Percentiles rank a stretch among this genome's conserved stretches.
These are phyloP conservation scores for Pavo muticus DNA, from an alignment of 2,113 vertebrate genomes.

Conservation along the genomic window DNA sequence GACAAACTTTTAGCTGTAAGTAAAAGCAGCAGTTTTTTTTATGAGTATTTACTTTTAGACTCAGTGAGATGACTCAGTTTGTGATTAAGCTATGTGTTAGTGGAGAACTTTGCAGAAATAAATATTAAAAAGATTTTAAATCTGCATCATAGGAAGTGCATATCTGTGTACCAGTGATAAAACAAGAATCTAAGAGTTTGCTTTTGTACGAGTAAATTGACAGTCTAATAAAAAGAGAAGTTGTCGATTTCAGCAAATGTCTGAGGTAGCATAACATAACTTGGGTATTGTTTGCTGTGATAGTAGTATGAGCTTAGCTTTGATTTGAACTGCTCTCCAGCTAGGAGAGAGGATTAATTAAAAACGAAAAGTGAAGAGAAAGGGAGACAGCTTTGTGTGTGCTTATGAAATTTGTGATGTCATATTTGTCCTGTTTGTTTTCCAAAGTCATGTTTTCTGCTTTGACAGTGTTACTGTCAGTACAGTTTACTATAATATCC, in stretches of 20 bases:
- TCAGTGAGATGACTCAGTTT: background rate
- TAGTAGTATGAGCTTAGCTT: background rate
- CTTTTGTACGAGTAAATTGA: background rate
- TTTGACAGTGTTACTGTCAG: background rate
- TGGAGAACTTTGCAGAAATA: background rate
- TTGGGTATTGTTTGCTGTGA: background rate
- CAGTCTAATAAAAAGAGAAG: background rate
- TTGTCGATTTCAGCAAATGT: background rate
- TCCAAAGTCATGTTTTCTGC: background rate
- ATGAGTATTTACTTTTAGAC: background rate
- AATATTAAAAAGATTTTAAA: background rate
- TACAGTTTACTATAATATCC: background rate
- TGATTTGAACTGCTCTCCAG: background rate
- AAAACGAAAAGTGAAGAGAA: background rate
- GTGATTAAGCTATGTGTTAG: background rate
- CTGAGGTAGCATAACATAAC: background rate
- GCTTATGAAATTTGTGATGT: background rate
- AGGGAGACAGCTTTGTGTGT: background rate
- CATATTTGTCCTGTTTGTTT: background rate
- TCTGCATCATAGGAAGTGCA: background rate
- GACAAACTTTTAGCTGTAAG: conserved; percentile 97
- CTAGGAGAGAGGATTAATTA: background rate
- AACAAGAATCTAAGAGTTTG: background rate
- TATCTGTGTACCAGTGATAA: background rate
- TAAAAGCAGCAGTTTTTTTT: background rate